These are phyloP conservation scores for Chloromyia formosa DNA, from an alignment of 2,888 invertebrate species.

Conservation along the genomic window DNA sequence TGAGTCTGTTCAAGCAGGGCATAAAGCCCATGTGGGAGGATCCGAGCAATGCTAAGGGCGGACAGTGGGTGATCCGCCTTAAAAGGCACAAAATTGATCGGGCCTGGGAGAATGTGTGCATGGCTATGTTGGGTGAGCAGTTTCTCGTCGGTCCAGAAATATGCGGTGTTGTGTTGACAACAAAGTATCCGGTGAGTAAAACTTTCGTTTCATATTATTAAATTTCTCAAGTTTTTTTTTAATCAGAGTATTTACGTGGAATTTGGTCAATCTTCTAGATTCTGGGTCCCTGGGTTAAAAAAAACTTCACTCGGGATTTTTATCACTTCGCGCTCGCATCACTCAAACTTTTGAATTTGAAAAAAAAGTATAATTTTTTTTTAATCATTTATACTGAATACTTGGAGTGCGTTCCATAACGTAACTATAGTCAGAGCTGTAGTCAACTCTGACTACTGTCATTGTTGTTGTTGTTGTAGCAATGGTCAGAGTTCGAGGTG, in stretches of 20 bases:
- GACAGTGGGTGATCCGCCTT: slow-evolving; percentile 97
- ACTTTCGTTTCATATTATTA: background rate
- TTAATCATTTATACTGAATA: no score
- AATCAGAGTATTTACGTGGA: background rate
- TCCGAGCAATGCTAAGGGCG: slow-evolving; percentile 93
- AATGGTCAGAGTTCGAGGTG: no score
- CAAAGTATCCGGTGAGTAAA: slow-evolving; percentile 78
- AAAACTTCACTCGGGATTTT: no score
- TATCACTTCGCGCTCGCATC: no score
- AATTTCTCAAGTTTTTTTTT: background rate
- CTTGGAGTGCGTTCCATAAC: no score
- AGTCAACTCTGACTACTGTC: no score
- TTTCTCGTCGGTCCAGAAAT: slow-evolving; percentile 99
- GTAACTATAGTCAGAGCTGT: no score
- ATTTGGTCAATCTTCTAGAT: background rate
- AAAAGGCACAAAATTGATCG: slow-evolving; percentile 93
- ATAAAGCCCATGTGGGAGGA: slow-evolving; percentile 99
- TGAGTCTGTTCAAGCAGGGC: slow-evolving; percentile 96
- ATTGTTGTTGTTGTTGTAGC: no score
- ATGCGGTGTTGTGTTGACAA: slow-evolving; percentile 96
- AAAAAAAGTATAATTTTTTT: no score
- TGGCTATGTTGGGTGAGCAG: slow-evolving; percentile 99
- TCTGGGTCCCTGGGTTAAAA: no score
- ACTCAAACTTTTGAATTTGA: no score
- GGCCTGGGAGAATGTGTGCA: slow-evolving; percentile 98